Evolutionary conservation across 2,797 vertebrate species (phyloP), one percentile per base, ranked within the genome.

Genomic region (Microctenopoma steveboyesi): DNA sequence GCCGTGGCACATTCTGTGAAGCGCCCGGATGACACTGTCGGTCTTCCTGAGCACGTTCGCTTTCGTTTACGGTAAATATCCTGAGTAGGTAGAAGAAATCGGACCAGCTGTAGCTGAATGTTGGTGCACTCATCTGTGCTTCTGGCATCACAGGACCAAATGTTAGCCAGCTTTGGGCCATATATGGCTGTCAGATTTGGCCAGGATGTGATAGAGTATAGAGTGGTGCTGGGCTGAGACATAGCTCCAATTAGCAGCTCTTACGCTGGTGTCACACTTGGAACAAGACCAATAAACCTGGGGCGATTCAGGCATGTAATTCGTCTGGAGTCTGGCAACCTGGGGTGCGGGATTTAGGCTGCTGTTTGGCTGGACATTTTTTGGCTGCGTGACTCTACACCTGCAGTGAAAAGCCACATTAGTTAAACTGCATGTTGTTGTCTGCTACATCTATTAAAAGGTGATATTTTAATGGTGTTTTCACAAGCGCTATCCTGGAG

Each of bases 201-300:
- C 69, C 14, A 25, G 57, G 50, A 65, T 50, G 64, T 53, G 61
- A n/a, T 37, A 13, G 18, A 60, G 16, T 55, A 40, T n/a, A 11
- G 59, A 48, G 77, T 46, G 45, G 45, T 42, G 45, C 45, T 46
- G 39, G 45, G 40, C 64, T 46, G 73, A 45, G 54, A 69, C 78
- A 71, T n/a, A 22, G 65, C 57, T 73, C 47, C 68, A 43, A 64
- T 74, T 76, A 69, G 66, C 69, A 35, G 50, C 63, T 48, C 59
- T 81, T 61, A 56, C 60, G 35, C 64, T 69, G 49, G 52, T 67
- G 49, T 79, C 53, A 67, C 85, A 76, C 74, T 72, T 84, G 78
- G 62, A 84, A 46, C n/a, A 25, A 39, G 74, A 69, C 53, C 67
- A 76, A 39, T 35, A 49, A 68, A 64, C 55, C 68, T 40, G 72